Base-by-base conservation (phyloP, 2,113 vertebrate genomes). In the Tupaia tana region DNA sequence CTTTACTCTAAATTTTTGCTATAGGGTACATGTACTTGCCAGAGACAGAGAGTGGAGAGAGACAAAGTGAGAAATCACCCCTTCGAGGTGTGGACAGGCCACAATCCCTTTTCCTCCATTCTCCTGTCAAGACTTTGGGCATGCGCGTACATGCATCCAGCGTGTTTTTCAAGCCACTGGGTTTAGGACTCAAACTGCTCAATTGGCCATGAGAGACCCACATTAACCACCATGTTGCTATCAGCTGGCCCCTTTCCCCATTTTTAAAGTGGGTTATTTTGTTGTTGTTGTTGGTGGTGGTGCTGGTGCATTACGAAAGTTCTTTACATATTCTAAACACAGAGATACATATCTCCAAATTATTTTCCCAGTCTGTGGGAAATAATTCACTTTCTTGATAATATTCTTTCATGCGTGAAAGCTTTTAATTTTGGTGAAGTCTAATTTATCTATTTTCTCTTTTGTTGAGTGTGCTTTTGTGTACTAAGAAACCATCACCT, bases 391-490 rank as follows among this genome's bases (percentile, higher is more conserved):
- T 64, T 82, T 77, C 29, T 70, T 58, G 5, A 25, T 86, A 1
- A 8, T 22, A 14, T 34, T 18, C 52, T 78, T 71, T 15, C n/a
- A 34, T 58, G 20, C 22, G 56, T 16, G 81, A 73, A 64, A 64
- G 29, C 54, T 69, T 73, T 70, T 74, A 88, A 79, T 84, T 80
- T 79, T 58, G 29, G 27, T 96, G 34, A 92, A 75, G 71, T 11
- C 7, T 20, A 22, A 22, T 58, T 15, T 73, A 56, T 43, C 69
- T 52, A 20, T 43, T 54, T 29, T 85, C 89, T 86, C 10, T 86
- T 94, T 82, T 67, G 31, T 24, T 78, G 27, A 14, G 69, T 74
- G 6, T 67, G 24, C 16, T 61, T 67, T 31, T n/a, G 6, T 10
- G 1, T 31, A 66, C 78, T 83, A 67, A 66, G 54, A 43, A 70